These are phyloP conservation scores for Puma concolor DNA, from an alignment of 2,113 vertebrate genomes.

Conservation along the genomic window DNA sequence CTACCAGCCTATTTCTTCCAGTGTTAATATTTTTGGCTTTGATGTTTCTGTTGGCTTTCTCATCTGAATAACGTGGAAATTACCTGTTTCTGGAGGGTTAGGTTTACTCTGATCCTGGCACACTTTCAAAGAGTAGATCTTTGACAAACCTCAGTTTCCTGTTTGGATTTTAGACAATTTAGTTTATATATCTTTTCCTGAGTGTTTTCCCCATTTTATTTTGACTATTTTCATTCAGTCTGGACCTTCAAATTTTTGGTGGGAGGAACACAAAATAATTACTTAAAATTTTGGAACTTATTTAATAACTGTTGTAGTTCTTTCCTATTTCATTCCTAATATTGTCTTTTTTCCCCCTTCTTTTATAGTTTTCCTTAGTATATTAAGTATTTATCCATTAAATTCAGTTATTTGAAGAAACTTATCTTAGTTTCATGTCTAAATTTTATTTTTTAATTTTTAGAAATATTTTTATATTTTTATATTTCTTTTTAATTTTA, in stretches of 20 bases:
- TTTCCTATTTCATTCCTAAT: background rate
- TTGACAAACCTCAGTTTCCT: background rate
- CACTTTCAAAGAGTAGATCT: background rate
- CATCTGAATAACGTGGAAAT: background rate
- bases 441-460: background rate
- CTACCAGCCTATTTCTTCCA: background rate
- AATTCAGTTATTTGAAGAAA: background rate
- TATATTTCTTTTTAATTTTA: background rate
- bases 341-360: background rate
- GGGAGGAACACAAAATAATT: background rate
- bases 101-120: background rate
- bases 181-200: background rate
- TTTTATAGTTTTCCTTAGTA: background rate
- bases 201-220: background rate
- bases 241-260: background rate
- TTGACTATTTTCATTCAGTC: background rate
- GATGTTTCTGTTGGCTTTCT: background rate
- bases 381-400: background rate
- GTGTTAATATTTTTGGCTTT: background rate
- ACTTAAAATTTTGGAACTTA: background rate
- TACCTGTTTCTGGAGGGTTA: background rate
- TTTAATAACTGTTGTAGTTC: background rate
- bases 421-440: background rate
- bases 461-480: background rate
- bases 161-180: background rate